Evolutionary conservation across 2,888 invertebrate genomes (phyloP), one percentile per base, ranked within the genome.

Genomic region (Mystacides longicornis): DNA sequence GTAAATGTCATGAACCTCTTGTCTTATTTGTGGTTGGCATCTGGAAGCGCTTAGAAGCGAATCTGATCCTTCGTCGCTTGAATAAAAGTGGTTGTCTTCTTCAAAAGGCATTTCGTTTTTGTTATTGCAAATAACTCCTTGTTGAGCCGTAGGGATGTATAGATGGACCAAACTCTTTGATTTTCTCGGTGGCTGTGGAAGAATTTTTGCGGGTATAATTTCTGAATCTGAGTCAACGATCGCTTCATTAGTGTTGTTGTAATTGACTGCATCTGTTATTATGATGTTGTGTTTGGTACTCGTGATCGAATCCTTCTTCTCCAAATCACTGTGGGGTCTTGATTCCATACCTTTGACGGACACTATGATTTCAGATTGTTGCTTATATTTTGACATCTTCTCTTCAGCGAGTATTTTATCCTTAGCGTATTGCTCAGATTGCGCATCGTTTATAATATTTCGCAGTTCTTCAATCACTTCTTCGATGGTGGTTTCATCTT

Each of bases 391-490:
- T 5, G 72, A 71, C 33, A 73, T 70, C 19, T 56, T 60, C 52
- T 64, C 71, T 18, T 62, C 55, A 2, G 57, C 52, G 16, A 61
- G 63, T 46, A 69, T 64, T 58, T 69, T 71, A 51, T 72, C 75
- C 63, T 75, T 78, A 60, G 74, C 71, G 55, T 78, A 78, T 53
- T 78, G 76, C 69, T 86, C 83, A 0, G 86, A 84, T 70, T 91
- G 89, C 1, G 89, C 90, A 64, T 90, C 87, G 66, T 87, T 90
- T 1, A 90, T 89, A 59, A 92, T 90, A 64, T 89, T 90, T 61
- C 87, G 80, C 33, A 92, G 70, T 68, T 91, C 90, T 69, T 89
- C 89, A 65, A 92, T 90, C 1, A 90, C 91, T 71, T 90, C 90
- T 64, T 91, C 90, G 59, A 92, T 90, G 2, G 90, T 90, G 0